These are phyloP conservation scores for Eupithecia exiguata DNA, from an alignment of 2,888 invertebrate genomes.

Conservation along the genomic window DNA sequence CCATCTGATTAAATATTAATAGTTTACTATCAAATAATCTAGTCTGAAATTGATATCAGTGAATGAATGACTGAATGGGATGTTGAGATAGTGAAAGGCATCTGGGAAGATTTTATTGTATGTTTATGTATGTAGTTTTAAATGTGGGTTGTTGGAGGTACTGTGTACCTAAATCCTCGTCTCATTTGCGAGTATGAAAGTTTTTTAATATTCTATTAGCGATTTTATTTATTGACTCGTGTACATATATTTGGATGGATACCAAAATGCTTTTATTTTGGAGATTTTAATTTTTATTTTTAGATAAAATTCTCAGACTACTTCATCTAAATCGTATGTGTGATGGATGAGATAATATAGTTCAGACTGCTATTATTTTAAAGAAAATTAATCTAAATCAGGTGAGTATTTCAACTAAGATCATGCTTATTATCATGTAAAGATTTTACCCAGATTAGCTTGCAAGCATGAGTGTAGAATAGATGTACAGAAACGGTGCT, in stretches of 20 bases:
- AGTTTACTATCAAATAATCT: slow-evolving; percentile 62
- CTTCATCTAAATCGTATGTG: slow-evolving; percentile 35
- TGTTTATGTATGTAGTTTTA: slow-evolving; percentile 43
- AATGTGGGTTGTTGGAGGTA: slow-evolving; percentile 37
- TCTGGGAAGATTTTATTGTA: slow-evolving; percentile 36
- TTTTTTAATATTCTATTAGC: slow-evolving; percentile 50
- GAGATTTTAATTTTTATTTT: slow-evolving; percentile 45
- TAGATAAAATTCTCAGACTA: slow-evolving; percentile 29
- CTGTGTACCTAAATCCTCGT: slow-evolving; percentile 15
- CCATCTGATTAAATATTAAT: slow-evolving; percentile 49
- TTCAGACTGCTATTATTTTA: slow-evolving; percentile 31
- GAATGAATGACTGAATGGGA: slow-evolving; percentile 60
- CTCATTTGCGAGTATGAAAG: slow-evolving; percentile 42
- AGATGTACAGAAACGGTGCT: slow-evolving; percentile 14
- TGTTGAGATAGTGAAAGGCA: slow-evolving; percentile 29
- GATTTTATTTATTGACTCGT: slow-evolving; percentile 55
- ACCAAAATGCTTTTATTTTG: slow-evolving; percentile 47
- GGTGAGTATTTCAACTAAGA: slow-evolving; percentile 14
- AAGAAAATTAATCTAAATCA: slow-evolving; percentile 38
- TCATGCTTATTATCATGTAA: slow-evolving; percentile 8
- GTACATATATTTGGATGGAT: slow-evolving; percentile 46
- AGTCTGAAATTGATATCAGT: slow-evolving; percentile 69
- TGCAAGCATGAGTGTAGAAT: background rate
- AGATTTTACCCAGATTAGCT: slow-evolving; percentile 2
- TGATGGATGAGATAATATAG: slow-evolving; percentile 30